Conservation (phyloP, 2,113 vertebrate genomes). For the Oreocharis arfaki region DNA sequence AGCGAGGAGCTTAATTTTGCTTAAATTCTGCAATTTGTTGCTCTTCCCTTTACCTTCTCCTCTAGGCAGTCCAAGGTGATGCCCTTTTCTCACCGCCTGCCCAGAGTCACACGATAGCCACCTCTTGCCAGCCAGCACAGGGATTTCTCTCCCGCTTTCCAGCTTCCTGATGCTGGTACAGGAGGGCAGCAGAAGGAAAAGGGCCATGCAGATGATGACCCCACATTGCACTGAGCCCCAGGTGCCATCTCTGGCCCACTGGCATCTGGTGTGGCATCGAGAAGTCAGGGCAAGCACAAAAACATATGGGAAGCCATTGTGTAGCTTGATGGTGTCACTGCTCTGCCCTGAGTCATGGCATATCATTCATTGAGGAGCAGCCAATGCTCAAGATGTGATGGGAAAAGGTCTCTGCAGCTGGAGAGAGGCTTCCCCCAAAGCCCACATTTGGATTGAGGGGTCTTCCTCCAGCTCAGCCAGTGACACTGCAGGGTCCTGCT, state of each 20-base stretch:
- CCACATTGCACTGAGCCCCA: neutral
- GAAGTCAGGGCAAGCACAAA: constrained; percentile 11
- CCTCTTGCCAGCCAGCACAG: neutral
- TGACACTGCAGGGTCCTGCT: neutral
- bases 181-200: neutral
- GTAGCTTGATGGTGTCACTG: neutral
- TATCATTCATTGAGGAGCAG: neutral
- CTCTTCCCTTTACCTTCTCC: neutral
- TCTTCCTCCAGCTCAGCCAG: neutral
- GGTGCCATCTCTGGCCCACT: neutral
- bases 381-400: fast-evolving
- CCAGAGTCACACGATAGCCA: neutral
- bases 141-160: constrained; percentile 16
- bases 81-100: neutral
- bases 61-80: constrained; percentile 24
- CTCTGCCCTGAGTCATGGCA: neutral
- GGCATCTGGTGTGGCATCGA: neutral
- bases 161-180: neutral
- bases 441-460: fast-evolving
- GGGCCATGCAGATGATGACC: neutral
- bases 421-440: neutral
- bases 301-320: neutral
- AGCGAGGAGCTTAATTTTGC: neutral
- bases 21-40: neutral
- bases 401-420: neutral